Evolutionary conservation across 2,113 vertebrate genomes (phyloP), one percentile per base, ranked within the genome.

Genomic region (Hippocampus guttulatus): DNA sequence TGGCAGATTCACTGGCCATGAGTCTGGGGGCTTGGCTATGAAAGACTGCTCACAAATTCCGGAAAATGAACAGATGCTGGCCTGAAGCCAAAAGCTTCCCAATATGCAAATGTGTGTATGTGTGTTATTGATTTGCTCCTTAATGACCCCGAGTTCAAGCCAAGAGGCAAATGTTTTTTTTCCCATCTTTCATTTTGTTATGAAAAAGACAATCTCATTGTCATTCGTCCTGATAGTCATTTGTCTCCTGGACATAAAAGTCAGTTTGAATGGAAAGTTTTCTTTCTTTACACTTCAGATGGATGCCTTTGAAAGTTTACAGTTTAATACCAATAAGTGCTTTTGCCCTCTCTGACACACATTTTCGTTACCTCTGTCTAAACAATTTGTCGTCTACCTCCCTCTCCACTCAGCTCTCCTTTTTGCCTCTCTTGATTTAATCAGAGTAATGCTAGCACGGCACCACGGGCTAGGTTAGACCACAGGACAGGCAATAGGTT

Each of bases 241-340:
- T 89, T 84, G 78, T 91, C 80, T 87, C 79, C 55, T 30, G 64
- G 77, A 75, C 78, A 85, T 87, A 81, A 84, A 69, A 73, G 70
- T 68, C 81, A 83, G 75, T 88, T 86, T 86, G 76, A 76, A 70
- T 62, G 18, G n/a, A 87, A 87, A 84, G 64, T 87, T 88, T 65
- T 65, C 64, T 47, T 47, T 87, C 43, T 77, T 63, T 40, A 45
- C 75, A 40, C 67, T 78, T 64, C 55, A 81, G 89, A 91, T 89
- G 82, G 74, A 91, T 90, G 82, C 81, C 84, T 88, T 84, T 85
- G 71, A 84, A 87, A 82, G 84, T 88, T 91, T 81, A 80, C 79
- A 75, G 78, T 90, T 87, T 91, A 91, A 91, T 91, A 91, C 83
- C 79, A 88, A 89, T 91, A 87, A 91, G 90, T 90, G 90, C 85